phyloP scores from a whole-genome alignment of 2,888 invertebrate species.

The Alsophila aescularia region DNA sequence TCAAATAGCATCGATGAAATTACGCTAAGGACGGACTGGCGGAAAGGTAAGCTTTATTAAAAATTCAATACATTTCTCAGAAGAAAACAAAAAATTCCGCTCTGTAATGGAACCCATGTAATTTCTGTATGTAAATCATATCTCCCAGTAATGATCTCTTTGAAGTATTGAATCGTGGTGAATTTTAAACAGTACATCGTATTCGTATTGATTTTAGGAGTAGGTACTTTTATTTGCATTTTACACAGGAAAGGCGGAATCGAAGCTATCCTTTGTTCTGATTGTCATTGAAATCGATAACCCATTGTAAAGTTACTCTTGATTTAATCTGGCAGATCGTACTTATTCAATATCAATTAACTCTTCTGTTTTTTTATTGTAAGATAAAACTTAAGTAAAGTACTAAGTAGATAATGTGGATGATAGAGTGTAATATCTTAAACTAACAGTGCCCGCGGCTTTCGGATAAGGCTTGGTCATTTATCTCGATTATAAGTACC shows the following conservation, averaged over 20 bases:
- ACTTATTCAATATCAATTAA: too few species aligned
- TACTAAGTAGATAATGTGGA: too few species aligned
- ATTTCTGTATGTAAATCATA: slow-evolving; percentile 48
- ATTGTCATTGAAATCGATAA: slow-evolving; percentile 4
- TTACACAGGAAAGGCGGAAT: slow-evolving; percentile 58
- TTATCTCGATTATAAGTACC: too few species aligned
- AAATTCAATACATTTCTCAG: slow-evolving; percentile 1
- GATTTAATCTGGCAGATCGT: background rate
- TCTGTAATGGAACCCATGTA: slow-evolving; percentile 2
- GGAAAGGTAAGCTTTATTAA: background rate
- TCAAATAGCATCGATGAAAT: too few species aligned
- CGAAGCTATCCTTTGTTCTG: slow-evolving; percentile 15
- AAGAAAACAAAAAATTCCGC: slow-evolving; percentile 3
- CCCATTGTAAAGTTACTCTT: background rate
- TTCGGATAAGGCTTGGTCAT: too few species aligned
- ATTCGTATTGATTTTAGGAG: slow-evolving; percentile 61
- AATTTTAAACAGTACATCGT: slow-evolving; percentile 62
- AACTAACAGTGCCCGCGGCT: too few species aligned
- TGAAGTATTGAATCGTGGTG: slow-evolving; percentile 62
- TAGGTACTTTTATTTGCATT: slow-evolving; percentile 69
- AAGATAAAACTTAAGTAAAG: too few species aligned
- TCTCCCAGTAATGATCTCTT: slow-evolving; percentile 64
- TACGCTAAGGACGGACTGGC: too few species aligned
- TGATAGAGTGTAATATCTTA: too few species aligned
- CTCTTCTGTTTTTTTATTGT: too few species aligned